A percentile compares a stretch with the other conserved stretches of the same genome.
phyloP scores from a whole-genome alignment of 2,797 vertebrate species.

The Gymnoscopelus microlampas region DNA sequence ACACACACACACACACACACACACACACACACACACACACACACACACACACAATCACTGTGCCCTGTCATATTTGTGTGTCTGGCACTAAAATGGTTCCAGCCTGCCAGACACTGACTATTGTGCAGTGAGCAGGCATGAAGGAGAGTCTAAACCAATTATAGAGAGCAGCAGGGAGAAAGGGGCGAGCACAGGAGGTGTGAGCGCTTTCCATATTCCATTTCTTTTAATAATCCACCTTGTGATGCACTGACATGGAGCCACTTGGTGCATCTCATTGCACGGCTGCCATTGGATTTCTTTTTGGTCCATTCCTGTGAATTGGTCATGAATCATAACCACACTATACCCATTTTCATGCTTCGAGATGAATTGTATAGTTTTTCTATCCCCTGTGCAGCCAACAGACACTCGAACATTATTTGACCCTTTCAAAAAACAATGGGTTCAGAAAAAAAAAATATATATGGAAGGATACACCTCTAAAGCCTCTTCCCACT shows the following conservation, averaged over 20 bases:
- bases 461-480: too few species aligned
- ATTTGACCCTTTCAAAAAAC: too few species aligned
- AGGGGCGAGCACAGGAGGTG: constrained; percentile 3
- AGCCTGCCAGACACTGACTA: constrained; percentile 33
- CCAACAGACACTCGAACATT: neutral
- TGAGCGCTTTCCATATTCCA: constrained; percentile 9
- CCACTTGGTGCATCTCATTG: constrained; percentile 24
- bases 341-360: neutral
- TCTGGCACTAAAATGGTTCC: constrained; percentile 35
- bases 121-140: constrained; percentile 45
- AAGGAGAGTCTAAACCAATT: constrained; percentile 52
- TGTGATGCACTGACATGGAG: neutral
- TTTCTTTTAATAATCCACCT: constrained; percentile 22
- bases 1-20: constrained; percentile 13
- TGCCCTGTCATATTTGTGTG: neutral
- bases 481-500: too few species aligned
- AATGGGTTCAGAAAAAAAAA: too few species aligned
- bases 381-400: neutral
- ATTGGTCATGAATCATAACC: neutral
- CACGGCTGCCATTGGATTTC: constrained; percentile 1
- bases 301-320: neutral
- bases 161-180: constrained; percentile 21
- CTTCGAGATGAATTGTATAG: neutral
- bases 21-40: neutral
- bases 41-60: neutral